A percentile compares a stretch with the other conserved stretches of the same genome.
Conservation (phyloP, 2,113 vertebrate genomes). For the Theristicus caerulescens region DNA sequence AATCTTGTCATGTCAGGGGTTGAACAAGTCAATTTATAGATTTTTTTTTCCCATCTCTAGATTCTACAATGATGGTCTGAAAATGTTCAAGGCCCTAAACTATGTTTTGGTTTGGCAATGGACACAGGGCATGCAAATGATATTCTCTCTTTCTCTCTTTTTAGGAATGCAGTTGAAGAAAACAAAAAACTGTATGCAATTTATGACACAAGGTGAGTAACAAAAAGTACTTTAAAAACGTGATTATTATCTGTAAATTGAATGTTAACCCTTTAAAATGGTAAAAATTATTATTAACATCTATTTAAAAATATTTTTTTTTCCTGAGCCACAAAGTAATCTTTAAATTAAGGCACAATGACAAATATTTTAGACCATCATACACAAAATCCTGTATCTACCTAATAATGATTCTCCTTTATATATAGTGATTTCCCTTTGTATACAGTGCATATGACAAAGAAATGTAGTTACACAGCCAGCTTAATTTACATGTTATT, state of each 20-base stretch:
- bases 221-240: neutral
- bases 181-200: slow-evolving; percentile 92
- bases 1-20: slow-evolving; percentile 7
- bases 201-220: slow-evolving; percentile 91
- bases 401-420: neutral
- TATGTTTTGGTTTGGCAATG: neutral
- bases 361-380: neutral
- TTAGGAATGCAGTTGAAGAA: slow-evolving; percentile 91
- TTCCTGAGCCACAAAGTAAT: neutral
- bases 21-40: slow-evolving; percentile 30
- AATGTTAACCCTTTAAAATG: neutral
- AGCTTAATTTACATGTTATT: neutral
- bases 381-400: neutral
- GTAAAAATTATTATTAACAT: neutral
- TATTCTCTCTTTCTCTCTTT: slow-evolving; percentile 67
- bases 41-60: neutral
- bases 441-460: neutral
- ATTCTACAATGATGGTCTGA: neutral
- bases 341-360: neutral
- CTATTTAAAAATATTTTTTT: neutral
- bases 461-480: neutral
- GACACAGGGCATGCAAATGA: neutral
- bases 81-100: neutral
- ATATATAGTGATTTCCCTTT: neutral
- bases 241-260: neutral